phyloP scores from a whole-genome alignment of 2,797 vertebrate species.

The Crocidura indochinensis region DNA sequence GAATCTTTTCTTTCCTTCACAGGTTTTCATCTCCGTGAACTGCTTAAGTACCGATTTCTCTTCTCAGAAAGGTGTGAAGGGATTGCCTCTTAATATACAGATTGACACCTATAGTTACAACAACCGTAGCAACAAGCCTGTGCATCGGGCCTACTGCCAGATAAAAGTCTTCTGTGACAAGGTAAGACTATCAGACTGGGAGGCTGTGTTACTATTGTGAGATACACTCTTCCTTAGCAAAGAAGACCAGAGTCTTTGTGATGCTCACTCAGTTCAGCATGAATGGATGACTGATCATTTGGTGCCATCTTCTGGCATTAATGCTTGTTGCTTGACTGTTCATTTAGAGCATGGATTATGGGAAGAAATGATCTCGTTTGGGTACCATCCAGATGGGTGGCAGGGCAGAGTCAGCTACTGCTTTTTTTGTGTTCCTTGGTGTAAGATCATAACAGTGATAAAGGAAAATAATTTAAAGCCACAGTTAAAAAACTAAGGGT shows the following conservation, averaged over 20 bases:
- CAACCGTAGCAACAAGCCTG: slow-evolving; percentile 99
- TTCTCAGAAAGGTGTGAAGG: slow-evolving; percentile 99
- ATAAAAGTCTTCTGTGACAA: slow-evolving; percentile 99
- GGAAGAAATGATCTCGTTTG: no score
- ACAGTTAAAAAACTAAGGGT: accelerated
- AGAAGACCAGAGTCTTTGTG: no score
- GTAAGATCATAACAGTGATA: background rate
- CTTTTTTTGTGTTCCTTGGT: background rate
- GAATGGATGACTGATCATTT: background rate
- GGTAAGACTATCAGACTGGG: slow-evolving; percentile 83
- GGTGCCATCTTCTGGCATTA: no score
- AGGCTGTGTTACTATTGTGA: background rate
- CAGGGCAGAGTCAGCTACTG: background rate
- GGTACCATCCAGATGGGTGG: no score
- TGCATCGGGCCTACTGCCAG: slow-evolving; percentile 98
- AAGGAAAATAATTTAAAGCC: background rate
- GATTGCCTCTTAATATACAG: slow-evolving; percentile 97
- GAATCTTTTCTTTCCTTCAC: slow-evolving; percentile 64
- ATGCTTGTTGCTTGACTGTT: background rate
- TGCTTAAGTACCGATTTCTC: slow-evolving; percentile 99
- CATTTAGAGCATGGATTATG: background rate
- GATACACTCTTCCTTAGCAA: no score
- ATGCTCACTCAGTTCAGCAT: background rate
- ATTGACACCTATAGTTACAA: slow-evolving; percentile 99
- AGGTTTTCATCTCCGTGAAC: slow-evolving; percentile 99